Evolutionary conservation across 2,113 vertebrate genomes (phyloP).

Genomic region (Tricholaema leucomelas): DNA sequence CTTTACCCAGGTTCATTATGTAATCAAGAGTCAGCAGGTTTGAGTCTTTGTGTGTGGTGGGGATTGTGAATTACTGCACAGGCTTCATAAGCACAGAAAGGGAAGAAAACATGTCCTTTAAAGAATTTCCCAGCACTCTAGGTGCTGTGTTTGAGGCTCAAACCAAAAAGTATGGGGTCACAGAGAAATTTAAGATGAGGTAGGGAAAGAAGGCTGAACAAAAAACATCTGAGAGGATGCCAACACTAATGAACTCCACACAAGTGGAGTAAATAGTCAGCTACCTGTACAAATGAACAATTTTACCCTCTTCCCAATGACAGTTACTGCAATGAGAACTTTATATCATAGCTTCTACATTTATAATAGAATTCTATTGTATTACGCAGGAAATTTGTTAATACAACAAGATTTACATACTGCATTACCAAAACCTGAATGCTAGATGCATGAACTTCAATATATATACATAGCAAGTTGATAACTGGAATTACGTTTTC

Average conservation of each 20-base stretch:
- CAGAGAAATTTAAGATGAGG: background rate
- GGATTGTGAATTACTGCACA: background rate
- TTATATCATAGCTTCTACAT: background rate
- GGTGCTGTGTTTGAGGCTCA: background rate
- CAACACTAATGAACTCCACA: background rate
- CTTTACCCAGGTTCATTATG: background rate
- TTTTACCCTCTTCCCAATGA: background rate
- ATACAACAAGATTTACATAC: constrained; percentile 25
- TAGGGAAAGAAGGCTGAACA: background rate
- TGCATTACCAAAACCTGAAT: constrained; percentile 27
- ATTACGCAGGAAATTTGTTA: background rate
- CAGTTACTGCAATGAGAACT: background rate
- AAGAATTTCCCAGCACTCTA: background rate
- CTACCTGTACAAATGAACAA: constrained; percentile 1
- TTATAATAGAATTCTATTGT: background rate
- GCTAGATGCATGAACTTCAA: background rate
- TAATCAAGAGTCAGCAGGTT: background rate
- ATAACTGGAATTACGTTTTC: background rate
- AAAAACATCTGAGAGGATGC: background rate
- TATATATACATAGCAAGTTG: background rate
- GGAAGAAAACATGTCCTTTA: background rate
- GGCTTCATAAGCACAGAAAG: background rate
- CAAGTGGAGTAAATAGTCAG: background rate
- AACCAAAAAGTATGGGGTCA: background rate
- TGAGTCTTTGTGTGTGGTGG: background rate